A percentile compares a stretch with the other conserved stretches of the same genome.
Evolutionary conservation across 2,113 vertebrate species (phyloP).

Genomic region (Uria aalge): DNA sequence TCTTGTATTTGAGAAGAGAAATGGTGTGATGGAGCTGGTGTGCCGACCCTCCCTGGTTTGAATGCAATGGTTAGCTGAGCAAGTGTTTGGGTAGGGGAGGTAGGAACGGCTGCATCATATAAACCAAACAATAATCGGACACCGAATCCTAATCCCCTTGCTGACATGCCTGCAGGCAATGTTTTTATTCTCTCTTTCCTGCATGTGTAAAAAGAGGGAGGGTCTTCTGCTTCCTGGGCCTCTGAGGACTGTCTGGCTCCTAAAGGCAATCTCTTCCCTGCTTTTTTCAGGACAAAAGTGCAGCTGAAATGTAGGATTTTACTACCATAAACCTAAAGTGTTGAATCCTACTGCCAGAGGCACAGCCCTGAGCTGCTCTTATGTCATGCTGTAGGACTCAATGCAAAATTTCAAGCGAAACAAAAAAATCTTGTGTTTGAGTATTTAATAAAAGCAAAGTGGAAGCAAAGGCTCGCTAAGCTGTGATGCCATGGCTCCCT

Average conservation of each 20-base stretch:
- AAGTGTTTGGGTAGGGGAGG: not conserved
- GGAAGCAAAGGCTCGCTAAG: not conserved
- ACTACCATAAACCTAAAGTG: not conserved
- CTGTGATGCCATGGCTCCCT: not conserved
- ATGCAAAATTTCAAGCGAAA: not conserved
- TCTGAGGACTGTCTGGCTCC: not conserved
- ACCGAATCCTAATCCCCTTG: constrained; percentile 9
- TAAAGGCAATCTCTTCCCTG: not conserved
- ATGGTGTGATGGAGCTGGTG: not conserved
- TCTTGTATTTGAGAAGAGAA: not conserved
- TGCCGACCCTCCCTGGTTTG: not conserved
- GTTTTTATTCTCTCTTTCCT: constrained; percentile 29
- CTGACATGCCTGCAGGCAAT: constrained; percentile 27
- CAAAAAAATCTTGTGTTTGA: not conserved
- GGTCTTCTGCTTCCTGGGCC: not conserved
- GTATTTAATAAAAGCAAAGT: not conserved
- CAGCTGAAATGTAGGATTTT: not conserved
- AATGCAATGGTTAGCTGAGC: not conserved
- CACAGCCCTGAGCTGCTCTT: not conserved
- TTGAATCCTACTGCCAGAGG: not conserved
- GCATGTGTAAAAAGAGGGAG: not conserved
- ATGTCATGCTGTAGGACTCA: not conserved
- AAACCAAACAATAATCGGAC: not conserved
- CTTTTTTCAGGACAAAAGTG: not conserved
- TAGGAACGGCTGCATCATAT: rapidly evolving